Evolutionary conservation across 2,797 vertebrate species (phyloP), one percentile per base, ranked within the genome.

Genomic region (Natrix natrix): DNA sequence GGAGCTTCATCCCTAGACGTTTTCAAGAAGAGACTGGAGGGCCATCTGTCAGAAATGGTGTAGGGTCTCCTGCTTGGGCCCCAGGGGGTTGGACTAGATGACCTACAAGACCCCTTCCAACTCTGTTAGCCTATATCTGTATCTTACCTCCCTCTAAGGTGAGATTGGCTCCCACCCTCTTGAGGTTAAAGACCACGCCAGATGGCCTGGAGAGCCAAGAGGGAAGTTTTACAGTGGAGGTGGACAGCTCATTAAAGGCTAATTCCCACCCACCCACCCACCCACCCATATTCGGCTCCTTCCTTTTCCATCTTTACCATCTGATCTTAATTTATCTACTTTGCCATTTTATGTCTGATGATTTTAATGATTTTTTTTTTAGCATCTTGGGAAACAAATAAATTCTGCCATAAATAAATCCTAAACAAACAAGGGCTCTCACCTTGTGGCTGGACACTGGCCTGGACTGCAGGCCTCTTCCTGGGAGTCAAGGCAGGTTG

Each of bases 401-500:
- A 3, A 37, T 20, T 74, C 7, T 2, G 0, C 3, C 17, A 74
- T 37, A 74, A 74, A 74, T 37, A 37, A 74, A 74, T 20, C 8
- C 0, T 74, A 37, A 37, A 74, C 32, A 37, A 74, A 17, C 1
- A 8, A 32, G 66, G 83, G 22, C 48, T 91, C 94, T 94, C 97
- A 99, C 99, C 98, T 96, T 98, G 97, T 0, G 97, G 97, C 95
- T 98, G 98, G 5, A 97, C 54, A 95, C 97, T 97, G 74, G 98
- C 95, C 83, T 97, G 97, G 86, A 97, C 97, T 0, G 94, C 98
- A 93, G 98, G 98, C 96, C 99, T 99, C 97, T 99, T 99, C 52
- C 99, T 98, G 28, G 99, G 99, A 0, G 99, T 99, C 93, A 99
- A 97, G 88, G 99, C 98, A 55, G 99, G 98, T 96, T 99, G 99